phyloP scores from a whole-genome alignment of 1,140 invertebrate species.

The Zaprionus tsacasi region DNA sequence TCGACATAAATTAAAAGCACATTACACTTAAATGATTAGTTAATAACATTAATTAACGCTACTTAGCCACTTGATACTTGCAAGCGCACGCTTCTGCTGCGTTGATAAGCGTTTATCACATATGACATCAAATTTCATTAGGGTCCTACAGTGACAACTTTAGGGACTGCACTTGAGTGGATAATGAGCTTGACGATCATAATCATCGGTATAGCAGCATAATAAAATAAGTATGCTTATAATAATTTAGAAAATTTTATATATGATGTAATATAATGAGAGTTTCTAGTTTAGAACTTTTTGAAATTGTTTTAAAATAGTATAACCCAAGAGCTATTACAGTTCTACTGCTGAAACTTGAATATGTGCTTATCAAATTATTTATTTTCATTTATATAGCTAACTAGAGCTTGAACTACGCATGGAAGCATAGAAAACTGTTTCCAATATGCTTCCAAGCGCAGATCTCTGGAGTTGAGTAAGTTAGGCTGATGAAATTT shows the following conservation, averaged over 20 bases:
- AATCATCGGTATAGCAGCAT: too few relatives aligned
- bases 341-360: background rate
- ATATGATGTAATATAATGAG: background rate
- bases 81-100: background rate
- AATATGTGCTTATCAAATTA: too few relatives aligned
- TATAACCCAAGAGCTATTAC: too few relatives aligned
- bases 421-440: background rate
- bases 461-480: background rate
- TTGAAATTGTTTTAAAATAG: background rate
- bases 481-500: background rate
- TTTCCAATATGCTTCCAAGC: background rate
- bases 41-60: slow-evolving; percentile 75
- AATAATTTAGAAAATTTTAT: too few relatives aligned
- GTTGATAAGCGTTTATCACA: slow-evolving; percentile 33
- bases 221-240: too few relatives aligned
- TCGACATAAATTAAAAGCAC: slow-evolving; percentile 64
- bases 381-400: too few relatives aligned
- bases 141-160: slow-evolving; percentile 2
- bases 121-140: slow-evolving; percentile 44
- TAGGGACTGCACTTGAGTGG: background rate
- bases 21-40: slow-evolving; percentile 55
- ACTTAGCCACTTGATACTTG: slow-evolving; percentile 26
- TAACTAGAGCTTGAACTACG: too few relatives aligned
- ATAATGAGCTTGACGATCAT: background rate
- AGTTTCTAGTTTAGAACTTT: background rate